These are phyloP conservation scores for Phataginus tetradactyla DNA, from an alignment of 2,797 vertebrate species.

Conservation along the genomic window DNA sequence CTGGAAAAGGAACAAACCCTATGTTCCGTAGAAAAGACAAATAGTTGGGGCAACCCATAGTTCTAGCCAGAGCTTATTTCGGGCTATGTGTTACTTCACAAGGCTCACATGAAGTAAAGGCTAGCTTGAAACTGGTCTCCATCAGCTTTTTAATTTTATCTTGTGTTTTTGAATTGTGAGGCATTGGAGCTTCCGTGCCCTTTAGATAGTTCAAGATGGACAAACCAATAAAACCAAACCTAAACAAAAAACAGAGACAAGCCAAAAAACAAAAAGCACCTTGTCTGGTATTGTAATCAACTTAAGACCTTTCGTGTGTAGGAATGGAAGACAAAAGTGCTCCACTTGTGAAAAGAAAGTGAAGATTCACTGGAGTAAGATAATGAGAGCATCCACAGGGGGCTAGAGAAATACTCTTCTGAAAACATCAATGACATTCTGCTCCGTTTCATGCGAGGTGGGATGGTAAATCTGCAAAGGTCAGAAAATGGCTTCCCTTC, in stretches of 20 bases:
- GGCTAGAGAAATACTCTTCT: conserved; percentile 44
- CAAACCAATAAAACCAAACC: conserved; percentile 44
- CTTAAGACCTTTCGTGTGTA: not conserved
- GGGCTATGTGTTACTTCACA: conserved; percentile 8
- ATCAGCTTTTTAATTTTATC: conserved; percentile 42
- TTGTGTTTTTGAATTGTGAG: conserved; percentile 47
- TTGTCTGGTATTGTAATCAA: conserved; percentile 7
- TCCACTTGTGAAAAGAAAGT: not conserved
- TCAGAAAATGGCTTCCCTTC: conserved; percentile 53
- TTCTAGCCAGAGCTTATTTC: not conserved
- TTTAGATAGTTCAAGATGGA: conserved; percentile 28
- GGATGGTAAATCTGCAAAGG: conserved; percentile 61
- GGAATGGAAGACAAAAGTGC: not conserved
- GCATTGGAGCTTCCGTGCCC: not conserved
- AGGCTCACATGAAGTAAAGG: not conserved
- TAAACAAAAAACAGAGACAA: conserved; percentile 9
- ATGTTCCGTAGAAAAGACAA: not conserved
- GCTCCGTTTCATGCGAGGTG: conserved; percentile 19
- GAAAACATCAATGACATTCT: conserved; percentile 66
- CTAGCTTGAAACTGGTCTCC: conserved; percentile 54
- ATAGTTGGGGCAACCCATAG: not conserved
- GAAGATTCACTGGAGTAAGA: conserved; percentile 45
- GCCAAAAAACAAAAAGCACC: not conserved
- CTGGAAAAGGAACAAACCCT: not conserved
- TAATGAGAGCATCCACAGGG: conserved; percentile 28